These are phyloP conservation scores for Peromyscus eremicus DNA, from an alignment of 2,797 vertebrate species.

Conservation along the genomic window DNA sequence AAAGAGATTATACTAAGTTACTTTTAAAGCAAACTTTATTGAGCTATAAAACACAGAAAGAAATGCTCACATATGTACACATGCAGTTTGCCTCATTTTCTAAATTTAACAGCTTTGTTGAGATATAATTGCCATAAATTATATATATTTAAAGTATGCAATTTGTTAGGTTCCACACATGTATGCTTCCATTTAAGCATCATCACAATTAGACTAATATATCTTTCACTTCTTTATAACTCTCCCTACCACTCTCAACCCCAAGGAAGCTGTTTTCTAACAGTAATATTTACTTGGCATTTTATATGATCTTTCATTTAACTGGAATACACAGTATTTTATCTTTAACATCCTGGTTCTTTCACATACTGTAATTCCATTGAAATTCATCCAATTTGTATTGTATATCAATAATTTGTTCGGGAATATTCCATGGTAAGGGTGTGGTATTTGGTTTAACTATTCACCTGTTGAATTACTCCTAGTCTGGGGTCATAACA, in stretches of 20 bases:
- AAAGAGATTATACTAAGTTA: constrained; percentile 11
- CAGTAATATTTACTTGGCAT: background rate
- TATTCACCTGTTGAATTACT: background rate
- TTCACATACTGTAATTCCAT: background rate
- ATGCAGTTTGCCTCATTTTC: background rate
- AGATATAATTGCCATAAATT: background rate
- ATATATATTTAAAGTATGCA: background rate
- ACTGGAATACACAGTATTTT: background rate
- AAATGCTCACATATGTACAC: background rate
- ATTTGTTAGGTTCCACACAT: background rate
- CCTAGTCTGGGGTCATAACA: background rate
- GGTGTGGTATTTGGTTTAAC: background rate
- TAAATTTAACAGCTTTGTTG: background rate
- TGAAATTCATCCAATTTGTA: background rate
- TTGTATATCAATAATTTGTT: background rate
- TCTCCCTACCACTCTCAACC: background rate
- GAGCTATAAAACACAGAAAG: constrained; percentile 11
- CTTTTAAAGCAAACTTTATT: constrained; percentile 20
- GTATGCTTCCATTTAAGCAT: background rate
- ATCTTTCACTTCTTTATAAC: background rate
- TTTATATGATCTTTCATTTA: constrained; percentile 4
- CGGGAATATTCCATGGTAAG: background rate
- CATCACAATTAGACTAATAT: background rate
- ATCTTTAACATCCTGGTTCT: background rate
- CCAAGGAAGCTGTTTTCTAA: background rate